Conservation (phyloP, 2,113 vertebrate species). For the Heptranchias perlo region DNA sequence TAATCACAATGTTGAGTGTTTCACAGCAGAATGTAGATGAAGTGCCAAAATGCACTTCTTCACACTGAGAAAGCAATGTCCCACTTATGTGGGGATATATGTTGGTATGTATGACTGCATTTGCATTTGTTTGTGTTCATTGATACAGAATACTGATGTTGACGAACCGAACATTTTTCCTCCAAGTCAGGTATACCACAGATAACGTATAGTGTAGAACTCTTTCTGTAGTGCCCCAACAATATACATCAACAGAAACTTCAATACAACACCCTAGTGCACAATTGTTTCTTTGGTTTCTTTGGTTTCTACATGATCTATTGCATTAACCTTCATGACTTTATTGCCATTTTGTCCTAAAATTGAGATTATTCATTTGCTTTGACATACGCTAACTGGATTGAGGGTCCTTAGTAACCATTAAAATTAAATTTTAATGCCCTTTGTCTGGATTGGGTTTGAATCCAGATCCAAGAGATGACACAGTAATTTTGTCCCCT, state of each 20-base stretch:
- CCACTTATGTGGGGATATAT: neutral
- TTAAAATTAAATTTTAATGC: neutral
- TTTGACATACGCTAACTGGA: neutral
- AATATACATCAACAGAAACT: neutral
- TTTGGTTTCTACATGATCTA: neutral
- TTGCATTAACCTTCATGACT: neutral
- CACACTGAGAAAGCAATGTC: no score
- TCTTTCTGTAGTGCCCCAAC: neutral
- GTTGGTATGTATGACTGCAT: neutral
- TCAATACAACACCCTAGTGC: neutral
- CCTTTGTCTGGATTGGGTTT: neutral
- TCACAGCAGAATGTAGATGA: neutral
- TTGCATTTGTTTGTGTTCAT: no score
- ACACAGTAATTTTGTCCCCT: neutral
- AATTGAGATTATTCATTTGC: neutral
- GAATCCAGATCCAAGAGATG: neutral
- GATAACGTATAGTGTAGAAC: neutral
- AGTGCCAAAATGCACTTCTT: neutral
- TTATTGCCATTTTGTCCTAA: neutral
- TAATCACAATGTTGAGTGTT: neutral
- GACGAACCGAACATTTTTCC: neutral
- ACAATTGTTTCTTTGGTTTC: neutral
- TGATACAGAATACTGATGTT: neutral
- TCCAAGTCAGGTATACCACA: neutral
- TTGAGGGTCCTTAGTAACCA: neutral